These are phyloP conservation scores for Stenichneumon culpator DNA, from an alignment of 2,888 invertebrate genomes.

Conservation along the genomic window DNA sequence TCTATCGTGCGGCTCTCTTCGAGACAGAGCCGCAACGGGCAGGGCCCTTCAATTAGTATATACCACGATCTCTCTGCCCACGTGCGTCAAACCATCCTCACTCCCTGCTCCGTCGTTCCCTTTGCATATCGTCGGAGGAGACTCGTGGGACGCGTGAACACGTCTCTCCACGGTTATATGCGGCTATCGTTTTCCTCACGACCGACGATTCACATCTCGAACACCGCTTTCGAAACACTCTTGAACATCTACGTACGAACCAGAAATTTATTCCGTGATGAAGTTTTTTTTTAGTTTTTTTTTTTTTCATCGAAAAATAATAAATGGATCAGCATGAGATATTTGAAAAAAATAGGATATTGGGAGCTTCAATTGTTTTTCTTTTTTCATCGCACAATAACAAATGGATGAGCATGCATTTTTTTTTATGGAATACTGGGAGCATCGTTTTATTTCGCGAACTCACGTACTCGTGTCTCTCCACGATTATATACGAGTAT, in stretches of 20 bases:
- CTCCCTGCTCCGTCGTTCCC: constrained; percentile 25
- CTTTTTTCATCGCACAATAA: too few relatives aligned
- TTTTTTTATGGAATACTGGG: too few relatives aligned
- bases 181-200: neutral
- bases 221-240: constrained; percentile 41
- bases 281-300: neutral
- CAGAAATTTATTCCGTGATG: neutral
- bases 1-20: constrained; percentile 74
- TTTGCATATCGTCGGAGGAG: constrained; percentile 45
- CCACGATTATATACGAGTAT: neutral
- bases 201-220: constrained; percentile 22
- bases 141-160: constrained; percentile 35
- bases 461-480: neutral
- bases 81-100: constrained; percentile 58
- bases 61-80: constrained; percentile 72
- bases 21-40: constrained; percentile 69
- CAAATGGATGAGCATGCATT: too few relatives aligned
- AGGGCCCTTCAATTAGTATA: constrained; percentile 84
- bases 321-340: neutral
- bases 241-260: neutral
- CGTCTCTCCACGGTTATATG: constrained; percentile 8
- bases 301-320: neutral
- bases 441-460: neutral
- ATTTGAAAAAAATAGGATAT: neutral
- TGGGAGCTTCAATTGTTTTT: too few relatives aligned